Base-by-base conservation (phyloP, 1,140 invertebrate genomes). In the Ceratina australensis region DNA sequence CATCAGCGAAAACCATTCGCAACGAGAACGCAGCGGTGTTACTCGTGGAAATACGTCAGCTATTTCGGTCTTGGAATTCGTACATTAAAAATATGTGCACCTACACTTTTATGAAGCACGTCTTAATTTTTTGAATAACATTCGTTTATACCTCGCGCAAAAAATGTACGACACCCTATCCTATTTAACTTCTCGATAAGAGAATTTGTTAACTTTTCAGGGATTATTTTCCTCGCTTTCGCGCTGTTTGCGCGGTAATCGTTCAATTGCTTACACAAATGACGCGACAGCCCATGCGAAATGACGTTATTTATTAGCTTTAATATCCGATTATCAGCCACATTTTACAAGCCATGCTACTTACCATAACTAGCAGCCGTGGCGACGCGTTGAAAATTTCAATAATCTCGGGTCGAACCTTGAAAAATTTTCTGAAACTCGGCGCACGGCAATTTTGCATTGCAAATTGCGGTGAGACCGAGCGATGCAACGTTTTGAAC, bases 1-100 rank as follows among this genome's bases (percentile, higher is more conserved):
- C 78, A 76, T 76, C 65, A 67, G n/a, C 71, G 60, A 81, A 79
- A 79, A 81, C 49, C 57, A 64, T 66, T 57, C 57, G 33, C 52
- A 60, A 63, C 68, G 60, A 33, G 75, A 72, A 47, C 47, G 13
- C 28, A 64, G 4, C 24, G 33, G 33, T 42, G 33, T 3, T 50
- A 42, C 24, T 67, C 52, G 49, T 63, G 60, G 66, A 77, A 80
- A 80, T 77, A 77, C 33, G 2, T 10, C 2, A 42, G 33, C 33
- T 42, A 42, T 42, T 42, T 42, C 33, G 10, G 33, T 42, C 33
- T 42, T 10, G 33, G 33, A 42, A 42, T 42, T 42, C 5, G 10
- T 42, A 10, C 10, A 42, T 42, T 42, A 42, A 42, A 42, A 42
- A 42, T 10, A 42, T 42, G 10, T 42, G 33, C 33, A 42, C 10